These are phyloP conservation scores for Matsumurasca onukii DNA, from an alignment of 1,140 invertebrate species.

Conservation along the genomic window DNA sequence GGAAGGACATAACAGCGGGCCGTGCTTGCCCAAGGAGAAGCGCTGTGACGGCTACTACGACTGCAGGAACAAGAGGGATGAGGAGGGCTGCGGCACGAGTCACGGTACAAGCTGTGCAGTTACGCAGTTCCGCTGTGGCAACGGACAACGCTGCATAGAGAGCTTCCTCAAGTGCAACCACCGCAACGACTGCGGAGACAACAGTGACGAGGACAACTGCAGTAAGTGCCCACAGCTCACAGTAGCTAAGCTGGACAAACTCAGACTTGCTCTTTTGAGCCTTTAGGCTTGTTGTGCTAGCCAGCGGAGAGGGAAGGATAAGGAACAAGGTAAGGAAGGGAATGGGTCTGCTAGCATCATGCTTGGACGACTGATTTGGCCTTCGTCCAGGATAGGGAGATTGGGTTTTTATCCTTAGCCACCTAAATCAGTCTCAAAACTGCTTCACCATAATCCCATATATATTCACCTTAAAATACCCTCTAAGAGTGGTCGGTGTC, in stretches of 20 bases:
- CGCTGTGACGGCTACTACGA: slow-evolving; percentile 87
- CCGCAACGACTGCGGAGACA: slow-evolving; percentile 85
- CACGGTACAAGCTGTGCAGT: slow-evolving; percentile 69
- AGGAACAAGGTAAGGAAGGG: too few species aligned
- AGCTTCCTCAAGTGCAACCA: slow-evolving; percentile 81
- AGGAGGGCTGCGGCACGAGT: slow-evolving; percentile 66
- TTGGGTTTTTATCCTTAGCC: too few species aligned
- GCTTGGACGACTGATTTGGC: too few species aligned
- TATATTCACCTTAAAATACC: too few species aligned
- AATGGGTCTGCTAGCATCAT: too few species aligned
- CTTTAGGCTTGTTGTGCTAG: too few species aligned
- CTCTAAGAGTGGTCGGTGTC: too few species aligned
- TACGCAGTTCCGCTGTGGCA: slow-evolving; percentile 87
- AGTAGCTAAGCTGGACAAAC: slow-evolving; percentile 21
- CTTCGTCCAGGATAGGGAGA: too few species aligned
- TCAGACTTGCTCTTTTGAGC: too few species aligned
- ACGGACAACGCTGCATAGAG: slow-evolving; percentile 82
- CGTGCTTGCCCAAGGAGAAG: slow-evolving; percentile 82
- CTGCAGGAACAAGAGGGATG: slow-evolving; percentile 84
- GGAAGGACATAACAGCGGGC: slow-evolving; percentile 48
- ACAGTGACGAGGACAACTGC: slow-evolving; percentile 84
- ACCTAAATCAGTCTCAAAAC: too few species aligned
- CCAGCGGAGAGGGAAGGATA: too few species aligned
- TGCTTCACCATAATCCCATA: too few species aligned
- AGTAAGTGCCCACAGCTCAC: slow-evolving; percentile 58